These are phyloP conservation scores for Anastatus disparis DNA, from an alignment of 1,140 invertebrate species.

Conservation along the genomic window DNA sequence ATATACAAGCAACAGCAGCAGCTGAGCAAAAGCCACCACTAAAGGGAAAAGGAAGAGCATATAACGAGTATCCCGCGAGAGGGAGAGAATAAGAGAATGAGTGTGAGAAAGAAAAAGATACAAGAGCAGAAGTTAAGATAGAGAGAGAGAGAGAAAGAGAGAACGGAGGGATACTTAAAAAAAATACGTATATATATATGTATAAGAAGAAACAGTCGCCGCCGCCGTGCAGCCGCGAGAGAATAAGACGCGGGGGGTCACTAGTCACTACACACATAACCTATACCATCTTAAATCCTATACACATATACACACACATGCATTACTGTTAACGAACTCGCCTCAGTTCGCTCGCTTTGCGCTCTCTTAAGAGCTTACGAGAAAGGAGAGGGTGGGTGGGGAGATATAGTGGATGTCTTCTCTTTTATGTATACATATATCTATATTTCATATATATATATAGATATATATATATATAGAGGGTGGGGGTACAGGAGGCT, in stretches of 20 bases:
- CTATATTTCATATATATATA: too few relatives aligned
- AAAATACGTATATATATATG: too few relatives aligned
- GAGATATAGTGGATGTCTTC: too few relatives aligned
- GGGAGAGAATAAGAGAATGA: slow-evolving; percentile 41
- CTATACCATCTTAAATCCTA: too few relatives aligned
- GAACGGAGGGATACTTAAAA: background rate
- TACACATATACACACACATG: background rate
- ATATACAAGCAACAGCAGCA: background rate
- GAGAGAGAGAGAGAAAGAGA: slow-evolving; percentile 13
- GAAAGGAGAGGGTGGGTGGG: too few relatives aligned
- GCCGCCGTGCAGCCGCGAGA: slow-evolving; percentile 41
- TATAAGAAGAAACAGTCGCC: slow-evolving; percentile 31
- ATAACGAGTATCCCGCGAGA: slow-evolving; percentile 14
- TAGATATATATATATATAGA: too few relatives aligned
- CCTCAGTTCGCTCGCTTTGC: too few relatives aligned
- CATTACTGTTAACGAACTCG: background rate
- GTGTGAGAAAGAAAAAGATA: background rate
- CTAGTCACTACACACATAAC: background rate
- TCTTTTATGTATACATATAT: too few relatives aligned
- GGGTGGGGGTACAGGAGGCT: background rate
- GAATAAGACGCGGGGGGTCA: slow-evolving; percentile 56
- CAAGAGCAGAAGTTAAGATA: slow-evolving; percentile 5
- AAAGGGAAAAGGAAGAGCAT: slow-evolving; percentile 29
- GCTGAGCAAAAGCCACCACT: background rate
- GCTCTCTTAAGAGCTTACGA: too few relatives aligned